A percentile compares a stretch with the other conserved stretches of the same genome.
Evolutionary conservation across 2,113 vertebrate genomes (phyloP).

Genomic region (Todiramphus chloris): DNA sequence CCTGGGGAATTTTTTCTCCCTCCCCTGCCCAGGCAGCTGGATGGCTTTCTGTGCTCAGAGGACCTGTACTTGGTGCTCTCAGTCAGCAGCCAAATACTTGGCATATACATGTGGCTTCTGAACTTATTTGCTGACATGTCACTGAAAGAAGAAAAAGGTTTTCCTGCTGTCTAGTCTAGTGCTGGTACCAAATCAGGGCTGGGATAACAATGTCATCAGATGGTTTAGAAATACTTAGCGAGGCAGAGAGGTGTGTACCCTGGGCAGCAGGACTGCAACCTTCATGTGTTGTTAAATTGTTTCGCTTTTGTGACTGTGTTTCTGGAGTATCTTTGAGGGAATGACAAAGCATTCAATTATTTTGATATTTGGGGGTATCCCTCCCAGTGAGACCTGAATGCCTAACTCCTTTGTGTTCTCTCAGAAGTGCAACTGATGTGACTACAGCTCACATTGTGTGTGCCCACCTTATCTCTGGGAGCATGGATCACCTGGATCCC

Average conservation of each 20-base stretch:
- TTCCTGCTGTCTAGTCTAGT: background rate
- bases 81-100: background rate
- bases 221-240: background rate
- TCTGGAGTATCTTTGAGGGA: background rate
- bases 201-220: background rate
- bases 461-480: background rate
- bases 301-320: background rate
- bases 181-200: background rate
- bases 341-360: background rate
- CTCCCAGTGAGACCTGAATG: background rate
- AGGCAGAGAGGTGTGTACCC: background rate
- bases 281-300: background rate
- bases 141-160: background rate
- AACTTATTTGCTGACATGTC: background rate
- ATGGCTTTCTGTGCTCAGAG: background rate
- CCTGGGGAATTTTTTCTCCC: background rate
- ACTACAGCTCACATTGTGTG: background rate
- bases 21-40: background rate
- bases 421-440: background rate
- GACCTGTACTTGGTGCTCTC: background rate
- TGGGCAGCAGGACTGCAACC: accelerated
- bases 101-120: background rate
- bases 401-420: background rate
- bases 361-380: background rate
- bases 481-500: background rate